Evolutionary conservation across 2,888 invertebrate genomes (phyloP), one percentile per base, ranked within the genome.

Genomic region (Drosophila parthenogenetica): DNA sequence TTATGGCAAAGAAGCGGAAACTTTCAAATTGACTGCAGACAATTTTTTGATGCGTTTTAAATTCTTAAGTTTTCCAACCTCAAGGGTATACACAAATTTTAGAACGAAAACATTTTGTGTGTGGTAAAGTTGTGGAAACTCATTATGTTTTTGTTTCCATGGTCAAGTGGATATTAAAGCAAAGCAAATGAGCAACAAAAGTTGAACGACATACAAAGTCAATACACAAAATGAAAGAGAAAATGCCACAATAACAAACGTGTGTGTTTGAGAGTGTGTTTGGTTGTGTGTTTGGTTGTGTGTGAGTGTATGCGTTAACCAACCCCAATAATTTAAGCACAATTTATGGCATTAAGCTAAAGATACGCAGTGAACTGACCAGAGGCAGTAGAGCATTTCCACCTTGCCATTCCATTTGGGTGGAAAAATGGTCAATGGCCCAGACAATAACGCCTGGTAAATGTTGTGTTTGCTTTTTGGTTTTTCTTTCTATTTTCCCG

Each of bases 321-420:
- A 85, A 86, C 86, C 87, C 86, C 89, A 89, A 86, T 86, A 89
- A 89, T 86, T 86, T 88, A 86, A 87, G 87, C 85, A 81, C 71
- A 86, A 86, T 86, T 86, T 86, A 86, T 89, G 82, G 89, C 82
- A 80, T 84, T 81, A 79, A 80, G 79, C 81, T 71, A 75, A 80
- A 81, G 84, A 84, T 87, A 86, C 88, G 82, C 82, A 79, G 67
- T 29, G 29, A 73, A 43, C 70, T 60, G 80, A 59, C 69, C 66
- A 71, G 60, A 60, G 57, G 19, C 57, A 45, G 35, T 13, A 35
- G 13, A 35, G 49, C 42, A 25, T 19, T 32, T 43, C 17, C 35
- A 10, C 29, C 22, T 7, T 37, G 55, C 10, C 39, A 29, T 29
- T 8, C 29, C 29, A 29, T 29, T 29, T 29, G 29, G 29, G 29